Percentiles rank a stretch among this genome's conserved stretches.
Evolutionary conservation across 2,797 vertebrate species (phyloP).

Genomic region (Eurystomus glaucurus): DNA sequence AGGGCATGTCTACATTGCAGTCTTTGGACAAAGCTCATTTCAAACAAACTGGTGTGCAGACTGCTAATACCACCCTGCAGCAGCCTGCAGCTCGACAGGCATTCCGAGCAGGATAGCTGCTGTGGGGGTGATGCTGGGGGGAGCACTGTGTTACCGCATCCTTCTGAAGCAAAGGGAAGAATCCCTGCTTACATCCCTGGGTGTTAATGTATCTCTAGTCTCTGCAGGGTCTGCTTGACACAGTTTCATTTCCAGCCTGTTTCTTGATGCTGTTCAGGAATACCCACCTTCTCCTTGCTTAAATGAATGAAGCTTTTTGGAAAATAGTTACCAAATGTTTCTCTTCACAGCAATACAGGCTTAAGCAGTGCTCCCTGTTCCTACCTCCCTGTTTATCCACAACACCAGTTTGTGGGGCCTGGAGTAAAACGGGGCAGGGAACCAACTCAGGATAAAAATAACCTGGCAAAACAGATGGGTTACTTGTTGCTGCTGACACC

Average conservation of each 20-base stretch:
- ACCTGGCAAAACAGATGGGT: background rate
- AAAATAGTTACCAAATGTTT: background rate
- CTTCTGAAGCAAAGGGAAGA: background rate
- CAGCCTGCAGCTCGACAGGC: background rate
- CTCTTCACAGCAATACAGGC: background rate
- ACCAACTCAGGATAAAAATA: background rate
- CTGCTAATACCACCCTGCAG: background rate
- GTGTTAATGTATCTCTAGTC: background rate
- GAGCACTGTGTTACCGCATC: accelerated
- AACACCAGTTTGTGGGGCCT: background rate
- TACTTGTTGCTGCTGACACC: background rate
- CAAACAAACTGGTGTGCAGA: background rate
- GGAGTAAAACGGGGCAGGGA: background rate
- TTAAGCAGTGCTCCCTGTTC: background rate
- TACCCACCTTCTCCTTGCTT: background rate
- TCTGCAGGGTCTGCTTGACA: background rate
- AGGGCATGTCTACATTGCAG: background rate
- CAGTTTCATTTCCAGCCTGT: background rate
- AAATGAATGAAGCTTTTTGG: background rate
- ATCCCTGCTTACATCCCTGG: background rate
- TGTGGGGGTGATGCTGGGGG: accelerated
- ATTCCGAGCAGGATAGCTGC: background rate
- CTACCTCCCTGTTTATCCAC: background rate
- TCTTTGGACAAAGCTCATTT: background rate
- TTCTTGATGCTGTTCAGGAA: background rate